Evolutionary conservation across 2,113 vertebrate species (phyloP).

Genomic region (Oxyruncus cristatus): DNA sequence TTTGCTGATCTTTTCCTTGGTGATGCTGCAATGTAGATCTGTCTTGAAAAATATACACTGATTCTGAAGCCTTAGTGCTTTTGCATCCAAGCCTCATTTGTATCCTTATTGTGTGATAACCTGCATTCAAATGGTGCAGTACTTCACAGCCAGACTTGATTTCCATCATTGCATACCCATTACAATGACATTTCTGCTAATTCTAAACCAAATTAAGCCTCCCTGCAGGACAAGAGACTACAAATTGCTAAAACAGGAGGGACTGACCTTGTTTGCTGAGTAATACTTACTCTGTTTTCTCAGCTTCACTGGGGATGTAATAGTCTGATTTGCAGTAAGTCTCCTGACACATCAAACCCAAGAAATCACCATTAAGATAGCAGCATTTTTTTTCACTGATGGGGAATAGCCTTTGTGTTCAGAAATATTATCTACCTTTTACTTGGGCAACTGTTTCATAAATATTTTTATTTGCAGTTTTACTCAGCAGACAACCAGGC

Average conservation of each 20-base stretch:
- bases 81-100: not conserved
- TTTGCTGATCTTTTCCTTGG: not conserved
- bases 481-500: not conserved
- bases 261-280: not conserved
- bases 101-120: not conserved
- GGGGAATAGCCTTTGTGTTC: not conserved
- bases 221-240: not conserved
- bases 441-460: not conserved
- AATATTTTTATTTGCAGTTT: constrained; percentile 5
- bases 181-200: constrained; percentile 12
- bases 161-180: not conserved
- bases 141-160: not conserved
- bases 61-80: not conserved
- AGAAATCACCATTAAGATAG: not conserved
- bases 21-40: constrained; percentile 41
- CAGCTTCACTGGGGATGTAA: not conserved
- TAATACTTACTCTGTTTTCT: not conserved
- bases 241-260: not conserved
- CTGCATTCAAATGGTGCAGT: not conserved
- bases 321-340: not conserved
- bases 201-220: not conserved
- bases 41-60: constrained; percentile 18
- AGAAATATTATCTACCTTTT: not conserved
- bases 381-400: not conserved
- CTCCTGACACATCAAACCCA: not conserved